Evolutionary conservation across 2,113 vertebrate species (phyloP).

Genomic region (Dermatemys mawii): DNA sequence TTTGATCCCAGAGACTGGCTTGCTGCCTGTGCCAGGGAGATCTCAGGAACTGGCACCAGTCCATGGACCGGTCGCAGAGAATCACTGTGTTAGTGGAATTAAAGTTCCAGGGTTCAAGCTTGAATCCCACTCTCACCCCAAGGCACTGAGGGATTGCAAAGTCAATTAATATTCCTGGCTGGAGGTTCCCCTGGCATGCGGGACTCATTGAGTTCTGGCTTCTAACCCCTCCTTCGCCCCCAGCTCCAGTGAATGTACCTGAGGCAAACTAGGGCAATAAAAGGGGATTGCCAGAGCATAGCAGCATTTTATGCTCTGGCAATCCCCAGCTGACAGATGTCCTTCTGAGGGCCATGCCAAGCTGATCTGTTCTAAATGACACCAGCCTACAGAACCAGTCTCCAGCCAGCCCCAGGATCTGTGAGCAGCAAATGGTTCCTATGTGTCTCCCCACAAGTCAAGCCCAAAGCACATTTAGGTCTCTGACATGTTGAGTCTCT

Average conservation of each 20-base stretch:
- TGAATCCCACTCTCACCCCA: not conserved
- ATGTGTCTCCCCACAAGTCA: conserved; percentile 25
- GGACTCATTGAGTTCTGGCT: not conserved
- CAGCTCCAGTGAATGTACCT: not conserved
- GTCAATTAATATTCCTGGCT: not conserved
- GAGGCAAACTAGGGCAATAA: not conserved
- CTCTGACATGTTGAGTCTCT: conserved; percentile 18
- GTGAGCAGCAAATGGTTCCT: not conserved
- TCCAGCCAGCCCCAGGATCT: not conserved
- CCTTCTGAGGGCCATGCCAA: not conserved
- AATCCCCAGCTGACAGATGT: not conserved
- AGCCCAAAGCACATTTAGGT: conserved; percentile 55
- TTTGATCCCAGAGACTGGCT: not conserved
- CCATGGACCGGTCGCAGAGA: not conserved
- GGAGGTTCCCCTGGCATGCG: not conserved
- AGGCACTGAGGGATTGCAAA: not conserved
- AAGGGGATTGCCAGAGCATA: not conserved
- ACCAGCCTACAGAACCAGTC: not conserved
- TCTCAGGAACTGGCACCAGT: not conserved
- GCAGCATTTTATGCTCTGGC: not conserved
- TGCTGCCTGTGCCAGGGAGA: not conserved
- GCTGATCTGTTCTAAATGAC: not conserved
- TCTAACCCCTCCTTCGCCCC: not conserved
- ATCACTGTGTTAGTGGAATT: not conserved
- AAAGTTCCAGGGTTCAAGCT: not conserved